Evolutionary conservation across 2,888 invertebrate genomes (phyloP), one percentile per base, ranked within the genome.

Genomic region (Ptychoptera albimana): DNA sequence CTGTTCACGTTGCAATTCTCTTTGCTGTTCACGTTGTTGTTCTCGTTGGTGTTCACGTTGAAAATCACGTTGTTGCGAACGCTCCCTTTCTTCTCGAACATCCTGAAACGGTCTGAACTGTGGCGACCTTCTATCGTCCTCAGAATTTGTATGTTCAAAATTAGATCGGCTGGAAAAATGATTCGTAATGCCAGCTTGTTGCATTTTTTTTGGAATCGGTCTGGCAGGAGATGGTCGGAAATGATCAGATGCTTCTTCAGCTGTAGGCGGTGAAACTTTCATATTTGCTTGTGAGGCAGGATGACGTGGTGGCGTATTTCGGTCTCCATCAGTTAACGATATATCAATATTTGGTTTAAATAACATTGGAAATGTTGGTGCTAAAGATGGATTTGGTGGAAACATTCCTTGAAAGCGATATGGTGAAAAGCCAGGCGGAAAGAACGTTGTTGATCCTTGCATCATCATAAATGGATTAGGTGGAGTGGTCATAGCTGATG

Each of bases 391-490:
- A 43, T 74, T 73, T 1, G 77, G 73, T 2, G 77, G 72, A 49
- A 73, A 74, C 48, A 66, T 59, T n/a, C 57, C 55, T 31, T 76
- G 71, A 23, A 77, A 61, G 10, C 72, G 72, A 52, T 77, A 73
- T 7, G 69, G 72, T 16, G 72, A 69, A 55, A 82, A 79, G 40
- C 71, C 67, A 1, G 76, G 73, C 12, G 76, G 75, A 54, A 79
- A 80, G 52, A 78, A 77, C 2, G 75, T 75, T 3, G 71, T 63
- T 2, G 79, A 75, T 9, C 79, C 73, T 50, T 82, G 72, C 57
- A 84, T 83, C 61, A 84, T 74, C 11, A 82, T 69, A 58, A 82
- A 84, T 0, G 80, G 81, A 54, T 74, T 75, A 7, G 69, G 63
- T 61, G 55, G 72, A 59, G 60, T 72, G 54, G 48, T 70, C 67